phyloP scores from a whole-genome alignment of 2,888 invertebrate species.

The Acleris cristana region DNA sequence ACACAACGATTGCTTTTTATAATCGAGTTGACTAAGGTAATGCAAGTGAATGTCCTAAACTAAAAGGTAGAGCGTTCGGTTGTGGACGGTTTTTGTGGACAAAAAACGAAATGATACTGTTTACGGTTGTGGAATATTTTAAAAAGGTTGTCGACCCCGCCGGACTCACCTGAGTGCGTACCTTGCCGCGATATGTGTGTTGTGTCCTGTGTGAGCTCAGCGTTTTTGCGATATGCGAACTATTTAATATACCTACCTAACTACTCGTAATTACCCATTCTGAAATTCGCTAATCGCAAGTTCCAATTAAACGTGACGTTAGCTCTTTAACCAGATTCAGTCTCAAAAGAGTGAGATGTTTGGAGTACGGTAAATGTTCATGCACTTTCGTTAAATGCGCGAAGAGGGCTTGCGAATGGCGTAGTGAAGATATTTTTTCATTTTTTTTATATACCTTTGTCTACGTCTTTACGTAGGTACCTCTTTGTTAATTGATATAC shows the following conservation, averaged over 20 bases:
- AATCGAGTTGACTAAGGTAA: background rate
- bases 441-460: too few relatives aligned
- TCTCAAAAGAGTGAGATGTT: too few relatives aligned
- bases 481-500: too few relatives aligned
- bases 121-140: conserved; percentile 14
- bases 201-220: background rate
- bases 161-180: conserved; percentile 7
- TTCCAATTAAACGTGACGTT: background rate
- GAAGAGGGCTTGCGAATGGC: too few relatives aligned
- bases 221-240: conserved; percentile 18
- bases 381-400: too few relatives aligned
- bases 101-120: conserved; percentile 9
- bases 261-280: background rate
- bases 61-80: background rate
- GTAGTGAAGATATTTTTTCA: too few relatives aligned
- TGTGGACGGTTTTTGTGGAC: conserved; percentile 2
- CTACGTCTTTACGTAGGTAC: too few relatives aligned
- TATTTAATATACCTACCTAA: conserved; percentile 1
- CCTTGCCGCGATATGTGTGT: background rate
- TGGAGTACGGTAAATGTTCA: too few relatives aligned
- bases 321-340: too few relatives aligned
- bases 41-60: background rate
- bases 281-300: conserved; percentile 1
- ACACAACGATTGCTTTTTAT: background rate
- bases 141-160: conserved; percentile 3